Evolutionary conservation across 2,113 vertebrate genomes (phyloP).

Genomic region (Anhinga rufa): DNA sequence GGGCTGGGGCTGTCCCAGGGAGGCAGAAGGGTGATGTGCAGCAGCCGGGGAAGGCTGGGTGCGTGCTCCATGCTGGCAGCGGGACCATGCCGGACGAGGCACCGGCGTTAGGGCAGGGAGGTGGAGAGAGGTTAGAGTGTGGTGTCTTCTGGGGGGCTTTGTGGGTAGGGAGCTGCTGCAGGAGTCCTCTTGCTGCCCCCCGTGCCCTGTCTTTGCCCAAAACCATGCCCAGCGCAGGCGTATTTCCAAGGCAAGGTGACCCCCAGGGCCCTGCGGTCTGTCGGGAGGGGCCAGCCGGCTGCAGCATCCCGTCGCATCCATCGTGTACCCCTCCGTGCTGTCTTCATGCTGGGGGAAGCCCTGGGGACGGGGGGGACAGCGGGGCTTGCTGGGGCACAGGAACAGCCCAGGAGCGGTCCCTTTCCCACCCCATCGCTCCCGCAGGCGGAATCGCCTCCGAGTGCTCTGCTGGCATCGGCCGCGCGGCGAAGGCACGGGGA

Average conservation of each 20-base stretch:
- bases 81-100: not conserved
- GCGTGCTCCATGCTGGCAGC: rapidly evolving
- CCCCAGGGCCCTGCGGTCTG: not conserved
- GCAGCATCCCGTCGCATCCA: not conserved
- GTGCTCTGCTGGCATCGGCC: not conserved
- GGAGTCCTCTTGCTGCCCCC: not conserved
- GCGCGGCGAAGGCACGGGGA: rapidly evolving
- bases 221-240: not conserved
- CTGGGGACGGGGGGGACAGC: not conserved
- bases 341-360: not conserved
- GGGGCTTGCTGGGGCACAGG: not conserved
- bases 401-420: too few relatives aligned
- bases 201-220: rapidly evolving
- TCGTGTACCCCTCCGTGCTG: not conserved
- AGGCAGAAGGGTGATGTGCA: not conserved
- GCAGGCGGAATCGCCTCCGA: rapidly evolving
- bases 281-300: not conserved
- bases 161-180: too few relatives aligned
- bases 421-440: rapidly evolving
- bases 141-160: not conserved
- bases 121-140: too few relatives aligned
- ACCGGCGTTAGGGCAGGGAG: rapidly evolving
- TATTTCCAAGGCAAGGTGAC: not conserved
- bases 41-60: not conserved
- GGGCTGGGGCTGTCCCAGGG: not conserved